A percentile compares a stretch with the other conserved stretches of the same genome.
phyloP scores from a whole-genome alignment of 2,797 vertebrate genomes.

The Sebastes goodei region DNA sequence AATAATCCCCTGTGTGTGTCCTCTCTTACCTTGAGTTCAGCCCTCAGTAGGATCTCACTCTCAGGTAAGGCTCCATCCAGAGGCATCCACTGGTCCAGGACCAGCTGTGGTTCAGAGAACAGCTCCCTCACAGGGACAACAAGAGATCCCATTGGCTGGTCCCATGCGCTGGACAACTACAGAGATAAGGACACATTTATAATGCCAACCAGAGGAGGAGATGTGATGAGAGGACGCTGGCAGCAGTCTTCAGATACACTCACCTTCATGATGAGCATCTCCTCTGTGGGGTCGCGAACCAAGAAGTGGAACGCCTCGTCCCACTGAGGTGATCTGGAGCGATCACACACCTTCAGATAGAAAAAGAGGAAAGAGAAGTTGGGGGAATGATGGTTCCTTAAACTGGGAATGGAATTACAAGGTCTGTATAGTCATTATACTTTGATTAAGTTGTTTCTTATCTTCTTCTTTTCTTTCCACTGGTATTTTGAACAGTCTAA shows the following conservation, averaged over 20 bases:
- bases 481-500: background rate
- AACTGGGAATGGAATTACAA: background rate
- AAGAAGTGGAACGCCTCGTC: constrained; percentile 87
- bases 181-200: background rate
- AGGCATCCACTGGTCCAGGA: constrained; percentile 87
- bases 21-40: constrained; percentile 86
- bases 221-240: background rate
- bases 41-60: constrained; percentile 88
- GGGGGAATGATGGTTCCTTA: background rate
- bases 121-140: constrained; percentile 86
- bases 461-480: background rate
- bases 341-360: constrained; percentile 81
- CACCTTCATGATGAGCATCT: constrained; percentile 90
- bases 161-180: constrained; percentile 82
- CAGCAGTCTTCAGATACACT: background rate
- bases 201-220: background rate
- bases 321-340: constrained; percentile 87
- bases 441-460: background rate
- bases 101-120: constrained; percentile 82
- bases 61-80: constrained; percentile 79
- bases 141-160: constrained; percentile 84
- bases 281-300: constrained; percentile 82
- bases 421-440: background rate
- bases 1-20: background rate
- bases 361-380: background rate